Conservation (phyloP, 2,888 invertebrate species). For the Tiphia femorata region DNA sequence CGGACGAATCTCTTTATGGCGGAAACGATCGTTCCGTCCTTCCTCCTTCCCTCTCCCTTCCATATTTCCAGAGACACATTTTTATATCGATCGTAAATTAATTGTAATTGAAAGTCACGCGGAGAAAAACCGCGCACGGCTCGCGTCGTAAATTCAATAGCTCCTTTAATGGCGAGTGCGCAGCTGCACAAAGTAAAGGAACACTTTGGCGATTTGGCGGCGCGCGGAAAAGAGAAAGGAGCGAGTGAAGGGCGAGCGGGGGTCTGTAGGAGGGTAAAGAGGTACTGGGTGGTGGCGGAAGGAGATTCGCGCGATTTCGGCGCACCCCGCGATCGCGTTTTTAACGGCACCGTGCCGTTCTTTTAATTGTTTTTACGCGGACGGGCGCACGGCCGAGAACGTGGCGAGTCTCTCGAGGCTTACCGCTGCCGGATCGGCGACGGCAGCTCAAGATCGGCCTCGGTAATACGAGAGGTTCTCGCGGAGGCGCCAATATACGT, state of each 20-base stretch:
- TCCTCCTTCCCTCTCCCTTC: no score
- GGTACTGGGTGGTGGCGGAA: not conserved
- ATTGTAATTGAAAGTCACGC: slow-evolving; percentile 29
- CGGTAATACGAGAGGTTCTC: slow-evolving; percentile 26
- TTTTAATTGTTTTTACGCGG: slow-evolving; percentile 43
- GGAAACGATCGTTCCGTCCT: no score
- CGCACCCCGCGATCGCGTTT: slow-evolving; percentile 37
- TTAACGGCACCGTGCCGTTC: slow-evolving; percentile 36
- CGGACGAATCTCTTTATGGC: no score
- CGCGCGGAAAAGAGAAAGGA: slow-evolving; percentile 23
- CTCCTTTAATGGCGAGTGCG: slow-evolving; percentile 23
- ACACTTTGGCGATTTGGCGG: slow-evolving; percentile 24
- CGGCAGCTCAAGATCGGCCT: slow-evolving; percentile 1
- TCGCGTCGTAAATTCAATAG: slow-evolving; percentile 31
- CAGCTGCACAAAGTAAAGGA: slow-evolving; percentile 34
- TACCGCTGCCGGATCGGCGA: not conserved
- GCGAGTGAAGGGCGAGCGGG: slow-evolving; percentile 12
- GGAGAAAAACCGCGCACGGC: slow-evolving; percentile 12
- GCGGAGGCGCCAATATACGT: slow-evolving; percentile 20
- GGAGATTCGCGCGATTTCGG: slow-evolving; percentile 19
- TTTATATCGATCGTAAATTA: slow-evolving; percentile 27
- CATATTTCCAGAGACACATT: no score
- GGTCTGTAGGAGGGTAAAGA: not conserved
- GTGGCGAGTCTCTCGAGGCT: not conserved
- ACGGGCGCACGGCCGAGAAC: slow-evolving; percentile 17